A percentile compares a stretch with the other conserved stretches of the same genome.
These are phyloP conservation scores for Nesoenas mayeri DNA, from an alignment of 2,113 vertebrate species.

Conservation along the genomic window DNA sequence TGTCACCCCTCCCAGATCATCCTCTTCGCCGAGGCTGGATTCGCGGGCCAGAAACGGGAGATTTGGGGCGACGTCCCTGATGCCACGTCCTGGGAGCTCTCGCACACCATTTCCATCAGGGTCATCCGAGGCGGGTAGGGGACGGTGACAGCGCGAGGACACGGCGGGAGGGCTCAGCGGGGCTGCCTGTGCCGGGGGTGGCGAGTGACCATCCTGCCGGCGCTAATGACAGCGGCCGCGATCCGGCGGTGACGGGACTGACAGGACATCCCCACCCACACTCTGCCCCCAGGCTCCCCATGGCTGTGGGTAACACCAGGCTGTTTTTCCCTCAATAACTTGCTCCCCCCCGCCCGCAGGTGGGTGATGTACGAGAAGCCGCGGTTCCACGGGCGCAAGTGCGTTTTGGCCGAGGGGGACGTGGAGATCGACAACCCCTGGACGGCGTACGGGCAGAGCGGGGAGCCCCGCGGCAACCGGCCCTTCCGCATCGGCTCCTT, in stretches of 20 bases:
- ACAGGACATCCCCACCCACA: background rate
- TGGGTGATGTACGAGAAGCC: constrained; percentile 95
- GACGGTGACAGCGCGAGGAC: background rate
- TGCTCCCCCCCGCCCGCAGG: constrained; percentile 57
- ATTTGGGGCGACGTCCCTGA: constrained; percentile 80
- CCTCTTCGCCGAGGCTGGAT: constrained; percentile 82
- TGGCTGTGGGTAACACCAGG: accelerated
- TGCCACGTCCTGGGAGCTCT: constrained; percentile 82
- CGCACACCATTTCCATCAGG: constrained; percentile 83
- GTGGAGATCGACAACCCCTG: constrained; percentile 79
- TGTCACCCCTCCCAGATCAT: constrained; percentile 77
- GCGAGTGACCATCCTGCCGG: background rate
- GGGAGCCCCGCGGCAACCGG: background rate
- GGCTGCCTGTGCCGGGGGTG: too few species aligned
- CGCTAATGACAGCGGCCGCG: background rate
- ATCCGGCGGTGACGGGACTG: background rate
- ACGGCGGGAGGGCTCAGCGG: accelerated
- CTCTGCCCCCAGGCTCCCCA: background rate
- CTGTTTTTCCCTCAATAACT: too few species aligned
- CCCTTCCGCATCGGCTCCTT: constrained; percentile 85
- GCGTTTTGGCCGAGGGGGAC: constrained; percentile 88
- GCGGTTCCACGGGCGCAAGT: constrained; percentile 85
- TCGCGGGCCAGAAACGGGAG: constrained; percentile 82
- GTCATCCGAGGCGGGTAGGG: constrained; percentile 93
- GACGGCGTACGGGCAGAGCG: constrained; percentile 30